These are phyloP conservation scores for Agonopterix subpropinquella DNA, from an alignment of 2,888 invertebrate species.

Conservation along the genomic window DNA sequence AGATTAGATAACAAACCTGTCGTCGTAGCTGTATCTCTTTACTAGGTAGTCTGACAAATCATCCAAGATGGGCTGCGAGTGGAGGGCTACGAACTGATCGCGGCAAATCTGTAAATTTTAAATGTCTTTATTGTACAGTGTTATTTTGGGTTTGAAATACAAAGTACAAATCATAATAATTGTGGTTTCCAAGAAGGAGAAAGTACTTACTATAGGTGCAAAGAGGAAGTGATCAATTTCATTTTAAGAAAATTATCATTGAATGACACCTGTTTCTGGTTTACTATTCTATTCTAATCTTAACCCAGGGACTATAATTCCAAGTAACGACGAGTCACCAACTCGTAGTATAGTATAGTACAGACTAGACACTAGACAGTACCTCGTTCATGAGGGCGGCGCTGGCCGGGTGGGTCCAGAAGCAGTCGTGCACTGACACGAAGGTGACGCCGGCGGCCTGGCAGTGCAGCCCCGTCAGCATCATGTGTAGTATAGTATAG, in stretches of 20 bases:
- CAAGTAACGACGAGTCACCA: too few relatives aligned
- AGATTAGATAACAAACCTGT: constrained; percentile 73
- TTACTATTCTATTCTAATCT: too few relatives aligned
- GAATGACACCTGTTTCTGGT: too few relatives aligned
- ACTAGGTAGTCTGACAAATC: constrained; percentile 86
- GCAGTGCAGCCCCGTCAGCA: constrained; percentile 95
- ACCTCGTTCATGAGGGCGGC: constrained; percentile 94
- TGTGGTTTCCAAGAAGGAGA: too few relatives aligned
- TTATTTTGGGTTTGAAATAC: too few relatives aligned
- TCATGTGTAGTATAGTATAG: too few relatives aligned
- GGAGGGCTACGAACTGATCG: constrained; percentile 98
- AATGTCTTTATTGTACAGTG: not conserved
- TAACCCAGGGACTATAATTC: too few relatives aligned
- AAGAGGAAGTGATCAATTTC: too few relatives aligned
- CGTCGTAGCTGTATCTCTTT: constrained; percentile 78
- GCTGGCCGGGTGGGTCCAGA: constrained; percentile 96
- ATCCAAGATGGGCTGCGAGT: constrained; percentile 93
- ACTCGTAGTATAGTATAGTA: too few relatives aligned
- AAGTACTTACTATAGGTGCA: too few relatives aligned
- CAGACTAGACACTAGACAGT: not conserved
- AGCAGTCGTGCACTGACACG: constrained; percentile 99
- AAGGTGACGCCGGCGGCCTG: constrained; percentile 89
- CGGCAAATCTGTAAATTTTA: constrained; percentile 85
- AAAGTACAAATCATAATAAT: too few relatives aligned
- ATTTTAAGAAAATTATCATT: too few relatives aligned